Conservation (phyloP, 2,888 invertebrate species). For the Metacarcinus magister region DNA sequence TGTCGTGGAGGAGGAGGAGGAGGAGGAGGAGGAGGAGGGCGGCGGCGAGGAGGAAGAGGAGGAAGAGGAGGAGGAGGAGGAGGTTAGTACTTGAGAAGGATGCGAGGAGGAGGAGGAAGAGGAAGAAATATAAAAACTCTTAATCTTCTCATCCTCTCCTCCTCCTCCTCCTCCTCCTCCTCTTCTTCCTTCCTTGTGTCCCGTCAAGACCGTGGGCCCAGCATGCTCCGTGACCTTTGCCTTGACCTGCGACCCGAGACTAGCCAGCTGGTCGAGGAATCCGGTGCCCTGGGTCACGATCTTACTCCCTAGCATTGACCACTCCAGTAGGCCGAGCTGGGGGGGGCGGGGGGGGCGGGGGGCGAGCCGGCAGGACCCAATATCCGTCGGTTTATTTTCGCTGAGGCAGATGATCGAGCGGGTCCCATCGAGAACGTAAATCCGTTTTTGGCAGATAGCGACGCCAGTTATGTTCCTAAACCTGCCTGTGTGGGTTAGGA, state of each 20-base stretch:
- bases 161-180: not conserved
- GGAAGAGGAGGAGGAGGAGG: not conserved
- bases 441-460: conserved; percentile 67
- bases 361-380: not conserved
- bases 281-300: conserved; percentile 60
- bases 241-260: conserved; percentile 68
- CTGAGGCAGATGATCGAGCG: conserved; percentile 71
- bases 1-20: not conserved
- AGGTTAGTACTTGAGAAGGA: not conserved
- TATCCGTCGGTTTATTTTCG: not conserved
- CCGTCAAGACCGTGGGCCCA: conserved; percentile 57
- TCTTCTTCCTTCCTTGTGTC: conserved; percentile 43
- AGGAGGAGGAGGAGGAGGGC: not conserved
- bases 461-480: conserved; percentile 70
- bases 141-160: no score
- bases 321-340: not conserved
- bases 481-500: conserved; percentile 62
- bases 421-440: conserved; percentile 70
- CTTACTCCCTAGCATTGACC: not conserved
- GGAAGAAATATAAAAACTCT: not conserved
- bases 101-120: not conserved
- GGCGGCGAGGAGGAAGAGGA: not conserved
- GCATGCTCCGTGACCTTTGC: conserved; percentile 75
- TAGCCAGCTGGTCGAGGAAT: conserved; percentile 71
- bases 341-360: not conserved